Conservation (phyloP, 2,797 vertebrate genomes). For the Channa striata region DNA sequence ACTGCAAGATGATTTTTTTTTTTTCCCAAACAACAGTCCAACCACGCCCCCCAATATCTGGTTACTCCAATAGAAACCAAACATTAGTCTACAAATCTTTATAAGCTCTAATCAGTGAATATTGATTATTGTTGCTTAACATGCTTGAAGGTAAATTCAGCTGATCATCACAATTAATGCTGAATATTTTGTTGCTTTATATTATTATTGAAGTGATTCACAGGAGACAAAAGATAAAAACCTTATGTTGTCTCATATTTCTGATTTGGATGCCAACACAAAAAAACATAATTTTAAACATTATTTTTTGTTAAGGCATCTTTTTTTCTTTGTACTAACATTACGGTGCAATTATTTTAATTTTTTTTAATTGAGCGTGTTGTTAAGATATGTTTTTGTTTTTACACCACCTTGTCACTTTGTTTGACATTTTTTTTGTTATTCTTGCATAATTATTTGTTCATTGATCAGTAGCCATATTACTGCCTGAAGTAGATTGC, state of each 20-base stretch:
- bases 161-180: neutral
- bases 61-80: neutral
- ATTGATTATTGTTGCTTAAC: neutral
- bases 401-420: constrained; percentile 28
- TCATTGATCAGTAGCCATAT: constrained; percentile 53
- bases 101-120: neutral
- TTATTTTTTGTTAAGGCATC: neutral
- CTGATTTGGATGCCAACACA: constrained; percentile 9
- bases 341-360: constrained; percentile 9
- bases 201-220: no score
- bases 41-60: no score
- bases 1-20: neutral
- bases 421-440: constrained; percentile 16
- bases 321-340: constrained; percentile 9
- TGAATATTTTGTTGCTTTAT: neutral
- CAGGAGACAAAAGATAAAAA: no score
- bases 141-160: neutral
- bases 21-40: neutral
- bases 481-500: constrained; percentile 65
- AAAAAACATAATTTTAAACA: no score
- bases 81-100: constrained; percentile 5
- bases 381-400: constrained; percentile 20
- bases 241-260: no score
- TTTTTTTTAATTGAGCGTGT: constrained; percentile 11
- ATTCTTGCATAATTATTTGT: constrained; percentile 34